These are phyloP conservation scores for Leptopilina clavipes DNA, from an alignment of 1,140 invertebrate species.

Conservation along the genomic window DNA sequence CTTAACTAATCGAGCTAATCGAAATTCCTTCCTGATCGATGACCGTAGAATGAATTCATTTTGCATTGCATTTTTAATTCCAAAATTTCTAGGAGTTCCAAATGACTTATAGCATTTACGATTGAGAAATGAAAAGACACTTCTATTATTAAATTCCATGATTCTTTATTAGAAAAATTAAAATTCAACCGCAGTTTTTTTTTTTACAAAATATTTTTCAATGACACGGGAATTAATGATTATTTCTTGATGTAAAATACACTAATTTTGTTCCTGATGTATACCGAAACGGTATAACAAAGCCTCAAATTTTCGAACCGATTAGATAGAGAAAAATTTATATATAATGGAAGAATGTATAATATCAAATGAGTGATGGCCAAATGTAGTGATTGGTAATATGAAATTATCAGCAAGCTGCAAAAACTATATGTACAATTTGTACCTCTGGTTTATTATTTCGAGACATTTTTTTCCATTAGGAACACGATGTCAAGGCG, in stretches of 20 bases:
- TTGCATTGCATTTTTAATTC: slow-evolving; percentile 41
- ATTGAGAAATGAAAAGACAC: background rate
- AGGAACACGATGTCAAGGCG: slow-evolving; percentile 36
- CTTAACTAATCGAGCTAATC: slow-evolving; percentile 60
- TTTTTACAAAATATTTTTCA: too few relatives aligned
- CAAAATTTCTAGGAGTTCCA: background rate
- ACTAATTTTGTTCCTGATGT: too few relatives aligned
- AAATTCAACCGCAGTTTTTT: too few relatives aligned
- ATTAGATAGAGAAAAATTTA: background rate
- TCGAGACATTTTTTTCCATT: slow-evolving; percentile 27
- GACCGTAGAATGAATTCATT: slow-evolving; percentile 53
- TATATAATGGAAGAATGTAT: too few relatives aligned
- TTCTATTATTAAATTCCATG: too few relatives aligned
- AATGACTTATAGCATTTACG: background rate
- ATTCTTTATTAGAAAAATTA: too few relatives aligned
- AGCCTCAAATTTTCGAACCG: too few relatives aligned
- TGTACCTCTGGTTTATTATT: slow-evolving; percentile 32
- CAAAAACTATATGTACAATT: slow-evolving; percentile 19
- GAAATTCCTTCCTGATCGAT: slow-evolving; percentile 60
- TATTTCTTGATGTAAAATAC: too few relatives aligned
- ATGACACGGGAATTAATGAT: too few relatives aligned
- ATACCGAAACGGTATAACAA: too few relatives aligned
- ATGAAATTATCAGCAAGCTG: background rate
- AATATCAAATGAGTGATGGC: too few relatives aligned
- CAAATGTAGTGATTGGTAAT: background rate